Conservation (phyloP, 2,888 invertebrate genomes). For the Agrochola macilenta region DNA sequence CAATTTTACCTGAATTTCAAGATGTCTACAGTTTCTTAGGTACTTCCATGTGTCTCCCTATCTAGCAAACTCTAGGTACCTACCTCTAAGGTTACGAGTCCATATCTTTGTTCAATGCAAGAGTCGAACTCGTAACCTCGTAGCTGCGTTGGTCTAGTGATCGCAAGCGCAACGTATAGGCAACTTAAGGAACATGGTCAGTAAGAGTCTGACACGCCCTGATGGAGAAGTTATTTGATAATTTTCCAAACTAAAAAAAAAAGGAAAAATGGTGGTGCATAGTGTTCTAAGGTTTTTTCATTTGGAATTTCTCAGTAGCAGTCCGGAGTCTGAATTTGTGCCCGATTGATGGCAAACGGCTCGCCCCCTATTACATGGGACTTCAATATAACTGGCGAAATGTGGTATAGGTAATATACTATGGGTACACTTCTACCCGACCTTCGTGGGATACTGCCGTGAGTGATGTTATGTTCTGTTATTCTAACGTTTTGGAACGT, state of each 20-base stretch:
- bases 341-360: neutral
- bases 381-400: neutral
- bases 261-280: neutral
- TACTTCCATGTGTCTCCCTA: neutral
- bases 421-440: neutral
- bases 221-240: too few relatives aligned
- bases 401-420: neutral
- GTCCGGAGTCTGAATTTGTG: neutral
- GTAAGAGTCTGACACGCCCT: too few relatives aligned
- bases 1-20: neutral
- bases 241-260: too few relatives aligned
- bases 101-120: neutral
- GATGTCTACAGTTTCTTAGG: neutral
- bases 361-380: neutral
- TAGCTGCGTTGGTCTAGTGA: neutral
- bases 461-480: neutral
- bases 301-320: neutral
- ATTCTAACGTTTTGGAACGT: neutral
- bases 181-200: too few relatives aligned
- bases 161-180: too few relatives aligned
- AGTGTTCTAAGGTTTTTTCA: neutral
- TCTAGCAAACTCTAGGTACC: neutral
- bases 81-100: neutral
- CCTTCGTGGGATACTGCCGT: neutral
- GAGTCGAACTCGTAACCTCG: neutral